Evolutionary conservation across 1,140 invertebrate species (phyloP), one percentile per base, ranked within the genome.

Genomic region (Sarcophaga peregrina): DNA sequence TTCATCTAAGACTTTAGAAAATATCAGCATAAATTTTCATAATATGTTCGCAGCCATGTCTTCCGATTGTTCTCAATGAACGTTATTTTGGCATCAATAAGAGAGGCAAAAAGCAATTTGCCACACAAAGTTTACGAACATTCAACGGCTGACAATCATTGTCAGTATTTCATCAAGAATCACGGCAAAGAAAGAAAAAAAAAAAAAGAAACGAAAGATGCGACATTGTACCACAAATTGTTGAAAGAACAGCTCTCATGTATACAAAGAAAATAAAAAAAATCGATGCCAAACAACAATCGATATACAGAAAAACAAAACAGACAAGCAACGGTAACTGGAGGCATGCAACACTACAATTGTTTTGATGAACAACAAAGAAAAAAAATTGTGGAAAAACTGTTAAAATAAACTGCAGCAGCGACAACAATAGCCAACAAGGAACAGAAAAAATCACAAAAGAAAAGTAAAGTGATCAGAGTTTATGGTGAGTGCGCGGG

Each of bases 71-170:
- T 58, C 62, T 17, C 62, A 68, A 25, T 25, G 20, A 20, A 25
- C 62, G 20, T 17, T 8, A 20, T 8, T 68, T 20, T 9, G n/a
- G n/a, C 62, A 68, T 68, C 62, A n/a, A 68, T 68, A 68, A 20
- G 62, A n/a, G 25, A 37, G 25, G 25, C 25, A 37, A 68, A 68
- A n/a, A 25, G 17, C 62, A 68, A 68, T 68, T 68, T 68, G 62
- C 62, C 62, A 68, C 62, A 68, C 62, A 68, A n/a, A 58, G 62
- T 20, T 68, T 68, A 9, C 62, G 20, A 68, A 68, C 62, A 68
- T 68, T 68, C n/a, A 68, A 68, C 62, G 62, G 62, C 62, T 68
- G 62, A 68, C 62, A 68, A 20, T 68, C 62, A 68, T 68, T 68
- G 62, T 68, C 62, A 68, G 62, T 68, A 68, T 68, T 68, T 68